These are phyloP conservation scores for Ceratina calcarata DNA, from an alignment of 1,140 invertebrate genomes.

Conservation along the genomic window DNA sequence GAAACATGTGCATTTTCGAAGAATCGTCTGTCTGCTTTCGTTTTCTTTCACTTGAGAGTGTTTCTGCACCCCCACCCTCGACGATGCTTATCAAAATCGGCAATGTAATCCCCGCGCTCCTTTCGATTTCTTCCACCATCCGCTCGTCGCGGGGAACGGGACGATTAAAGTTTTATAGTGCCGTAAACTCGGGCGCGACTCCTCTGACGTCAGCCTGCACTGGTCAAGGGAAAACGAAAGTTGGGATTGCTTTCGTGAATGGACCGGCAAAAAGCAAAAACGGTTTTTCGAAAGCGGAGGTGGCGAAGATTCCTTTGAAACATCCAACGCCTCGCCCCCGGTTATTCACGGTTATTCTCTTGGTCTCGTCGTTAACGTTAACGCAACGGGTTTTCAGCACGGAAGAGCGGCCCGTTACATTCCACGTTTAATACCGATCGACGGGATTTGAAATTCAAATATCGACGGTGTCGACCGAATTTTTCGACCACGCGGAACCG, in stretches of 20 bases:
- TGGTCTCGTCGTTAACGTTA: constrained; percentile 46
- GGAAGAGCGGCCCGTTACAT: constrained; percentile 72
- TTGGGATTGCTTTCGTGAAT: constrained; percentile 42
- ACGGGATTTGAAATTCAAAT: constrained; percentile 75
- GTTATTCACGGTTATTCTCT: no score
- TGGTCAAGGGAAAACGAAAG: constrained; percentile 34
- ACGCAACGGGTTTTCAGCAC: constrained; percentile 50
- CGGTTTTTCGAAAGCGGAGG: no score
- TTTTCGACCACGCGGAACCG: constrained; percentile 55
- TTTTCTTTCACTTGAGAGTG: background rate
- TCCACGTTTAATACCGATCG: constrained; percentile 68
- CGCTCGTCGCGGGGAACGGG: background rate
- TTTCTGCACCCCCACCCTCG: background rate
- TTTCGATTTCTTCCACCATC: constrained; percentile 17
- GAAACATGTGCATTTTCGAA: background rate
- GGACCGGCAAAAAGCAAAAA: background rate
- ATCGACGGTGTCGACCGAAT: constrained; percentile 45
- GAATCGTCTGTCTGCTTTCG: background rate
- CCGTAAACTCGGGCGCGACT: constrained; percentile 33
- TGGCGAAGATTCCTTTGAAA: background rate
- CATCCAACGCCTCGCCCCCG: no score
- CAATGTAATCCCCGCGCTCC: background rate
- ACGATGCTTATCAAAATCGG: background rate
- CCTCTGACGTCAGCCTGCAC: constrained; percentile 31
- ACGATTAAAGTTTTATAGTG: constrained; percentile 39